Percentiles rank a stretch among this genome's conserved stretches.
phyloP scores from a whole-genome alignment of 2,797 vertebrate genomes.

The Macroramphosus scolopax region DNA sequence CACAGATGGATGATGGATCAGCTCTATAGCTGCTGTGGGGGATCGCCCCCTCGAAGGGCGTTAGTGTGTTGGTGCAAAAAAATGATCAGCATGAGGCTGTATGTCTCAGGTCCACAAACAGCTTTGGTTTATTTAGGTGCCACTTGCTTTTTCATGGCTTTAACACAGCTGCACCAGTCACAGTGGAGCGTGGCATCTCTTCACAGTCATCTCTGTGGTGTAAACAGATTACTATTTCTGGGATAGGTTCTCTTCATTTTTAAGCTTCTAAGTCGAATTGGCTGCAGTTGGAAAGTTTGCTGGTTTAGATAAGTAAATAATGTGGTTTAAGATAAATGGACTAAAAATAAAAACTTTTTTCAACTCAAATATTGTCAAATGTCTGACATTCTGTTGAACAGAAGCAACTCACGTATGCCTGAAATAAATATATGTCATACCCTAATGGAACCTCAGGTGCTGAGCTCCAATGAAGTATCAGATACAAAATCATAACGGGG shows the following conservation, averaged over 20 bases:
- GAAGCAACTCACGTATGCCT: too few species aligned
- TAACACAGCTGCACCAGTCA: too few species aligned
- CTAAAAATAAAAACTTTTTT: neutral
- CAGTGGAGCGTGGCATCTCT: neutral
- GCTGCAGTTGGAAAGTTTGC: conserved; percentile 3
- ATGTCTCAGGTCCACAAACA: neutral
- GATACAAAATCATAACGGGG: neutral
- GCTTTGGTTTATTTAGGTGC: conserved; percentile 1
- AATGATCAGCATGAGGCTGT: neutral
- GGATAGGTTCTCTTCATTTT: neutral
- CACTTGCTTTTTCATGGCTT: neutral
- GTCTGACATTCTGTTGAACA: too few species aligned
- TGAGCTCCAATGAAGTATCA: too few species aligned
- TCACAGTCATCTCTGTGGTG: neutral
- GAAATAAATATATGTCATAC: neutral
- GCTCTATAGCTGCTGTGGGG: conserved; percentile 5
- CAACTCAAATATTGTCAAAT: too few species aligned
- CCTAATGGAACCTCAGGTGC: neutral
- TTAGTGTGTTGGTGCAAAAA: conserved; percentile 6
- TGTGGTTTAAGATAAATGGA: too few species aligned
- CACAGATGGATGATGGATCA: conserved; percentile 22
- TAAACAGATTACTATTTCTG: too few species aligned
- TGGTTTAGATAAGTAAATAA: conserved; percentile 3
- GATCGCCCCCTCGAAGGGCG: neutral
- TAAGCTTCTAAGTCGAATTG: conserved; percentile 1